These are phyloP conservation scores for Pyrgus malvae DNA, from an alignment of 2,888 invertebrate genomes.

Conservation along the genomic window DNA sequence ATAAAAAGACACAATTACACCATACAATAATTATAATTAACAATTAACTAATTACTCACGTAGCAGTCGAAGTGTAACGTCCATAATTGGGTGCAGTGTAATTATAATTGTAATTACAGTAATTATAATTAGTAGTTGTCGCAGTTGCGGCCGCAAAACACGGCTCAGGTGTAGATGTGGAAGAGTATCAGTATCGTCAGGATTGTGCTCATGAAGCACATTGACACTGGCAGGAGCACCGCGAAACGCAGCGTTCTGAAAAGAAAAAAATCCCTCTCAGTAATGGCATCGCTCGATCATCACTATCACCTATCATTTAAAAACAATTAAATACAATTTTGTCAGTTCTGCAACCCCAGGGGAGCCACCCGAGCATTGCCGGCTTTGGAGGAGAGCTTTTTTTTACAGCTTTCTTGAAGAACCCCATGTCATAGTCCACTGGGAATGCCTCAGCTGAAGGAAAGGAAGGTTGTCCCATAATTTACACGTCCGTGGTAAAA, in stretches of 20 bases:
- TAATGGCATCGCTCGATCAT: too few relatives aligned
- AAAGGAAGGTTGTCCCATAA: too few relatives aligned
- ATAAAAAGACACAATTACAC: background rate
- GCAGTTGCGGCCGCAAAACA: background rate
- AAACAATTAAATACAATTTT: too few relatives aligned
- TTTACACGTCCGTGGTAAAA: too few relatives aligned
- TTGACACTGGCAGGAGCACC: conserved; percentile 86
- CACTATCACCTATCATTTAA: too few relatives aligned
- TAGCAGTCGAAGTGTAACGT: conserved; percentile 17
- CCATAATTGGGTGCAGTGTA: conserved; percentile 20
- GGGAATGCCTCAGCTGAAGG: too few relatives aligned
- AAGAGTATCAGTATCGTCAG: conserved; percentile 87
- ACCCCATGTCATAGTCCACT: too few relatives aligned
- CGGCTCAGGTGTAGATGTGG: conserved; percentile 81
- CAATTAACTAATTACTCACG: conserved; percentile 7
- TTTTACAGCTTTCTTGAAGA: too few relatives aligned
- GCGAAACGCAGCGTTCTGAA: conserved; percentile 85
- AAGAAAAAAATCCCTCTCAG: too few relatives aligned
- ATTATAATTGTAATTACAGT: conserved; percentile 17
- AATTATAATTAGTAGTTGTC: conserved; percentile 18
- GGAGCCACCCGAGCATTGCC: too few relatives aligned
- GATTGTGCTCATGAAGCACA: conserved; percentile 88
- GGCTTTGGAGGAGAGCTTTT: too few relatives aligned
- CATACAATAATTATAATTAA: conserved; percentile 11
- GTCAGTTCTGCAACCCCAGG: too few relatives aligned